Conservation (phyloP, 2,888 invertebrate species). For the Notodonta ziczac region DNA sequence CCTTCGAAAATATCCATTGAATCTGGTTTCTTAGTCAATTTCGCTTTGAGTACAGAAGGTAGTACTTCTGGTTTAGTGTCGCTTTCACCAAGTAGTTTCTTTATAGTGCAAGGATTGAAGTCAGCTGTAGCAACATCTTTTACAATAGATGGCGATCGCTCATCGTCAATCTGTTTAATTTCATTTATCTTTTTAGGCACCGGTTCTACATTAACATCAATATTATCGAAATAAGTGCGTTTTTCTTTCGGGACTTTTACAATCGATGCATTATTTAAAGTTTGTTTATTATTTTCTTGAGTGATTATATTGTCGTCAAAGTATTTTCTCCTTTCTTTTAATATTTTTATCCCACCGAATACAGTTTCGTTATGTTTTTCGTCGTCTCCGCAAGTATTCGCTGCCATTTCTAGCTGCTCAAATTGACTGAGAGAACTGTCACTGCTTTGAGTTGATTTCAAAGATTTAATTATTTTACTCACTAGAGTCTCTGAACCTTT, state of each 20-base stretch:
- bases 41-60: constrained; percentile 45
- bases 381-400: constrained; percentile 38
- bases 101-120: constrained; percentile 60
- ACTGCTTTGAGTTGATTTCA: constrained; percentile 46
- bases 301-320: constrained; percentile 44
- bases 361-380: constrained; percentile 20
- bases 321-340: constrained; percentile 54
- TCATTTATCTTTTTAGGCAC: constrained; percentile 38
- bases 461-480: constrained; percentile 51
- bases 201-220: constrained; percentile 34
- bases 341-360: constrained; percentile 46
- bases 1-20: constrained; percentile 70
- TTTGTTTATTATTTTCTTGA: constrained; percentile 13
- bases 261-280: constrained; percentile 7
- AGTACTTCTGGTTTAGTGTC: constrained; percentile 49
- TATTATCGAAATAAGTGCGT: constrained; percentile 58
- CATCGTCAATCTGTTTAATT: constrained; percentile 40
- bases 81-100: constrained; percentile 66
- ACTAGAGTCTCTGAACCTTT: constrained; percentile 46
- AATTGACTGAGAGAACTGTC: constrained; percentile 64
- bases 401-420: constrained; percentile 61
- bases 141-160: constrained; percentile 67
- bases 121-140: constrained; percentile 54
- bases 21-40: constrained; percentile 50
- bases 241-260: constrained; percentile 35